These are phyloP conservation scores for Microplitis demolitor DNA, from an alignment of 1,140 invertebrate species.

Conservation along the genomic window DNA sequence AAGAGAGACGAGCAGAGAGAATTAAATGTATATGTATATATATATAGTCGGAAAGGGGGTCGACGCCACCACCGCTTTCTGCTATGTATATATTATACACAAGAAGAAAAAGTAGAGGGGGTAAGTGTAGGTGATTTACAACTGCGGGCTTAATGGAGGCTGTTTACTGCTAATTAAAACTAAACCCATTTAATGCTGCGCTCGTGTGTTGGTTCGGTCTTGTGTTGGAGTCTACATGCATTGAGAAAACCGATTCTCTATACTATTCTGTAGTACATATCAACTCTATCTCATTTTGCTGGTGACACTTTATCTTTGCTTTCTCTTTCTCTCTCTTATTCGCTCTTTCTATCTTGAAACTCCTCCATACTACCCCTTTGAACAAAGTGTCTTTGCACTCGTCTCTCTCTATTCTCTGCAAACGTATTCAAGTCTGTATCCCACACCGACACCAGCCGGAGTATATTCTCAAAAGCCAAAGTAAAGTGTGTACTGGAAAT, in stretches of 20 bases:
- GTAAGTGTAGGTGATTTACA: slow-evolving; percentile 55
- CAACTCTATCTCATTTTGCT: not conserved
- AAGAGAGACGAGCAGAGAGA: not conserved
- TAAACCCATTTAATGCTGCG: slow-evolving; percentile 50
- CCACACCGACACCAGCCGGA: too few species aligned
- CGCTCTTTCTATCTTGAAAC: not conserved
- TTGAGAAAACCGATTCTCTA: slow-evolving; percentile 40
- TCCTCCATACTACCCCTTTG: not conserved
- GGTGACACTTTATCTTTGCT: not conserved
- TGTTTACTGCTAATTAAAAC: slow-evolving; percentile 61
- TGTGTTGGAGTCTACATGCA: too few species aligned
- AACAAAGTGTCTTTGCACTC: not conserved
- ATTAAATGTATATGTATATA: not conserved
- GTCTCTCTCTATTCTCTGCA: not conserved
- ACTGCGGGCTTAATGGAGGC: slow-evolving; percentile 53
- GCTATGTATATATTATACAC: slow-evolving; percentile 2
- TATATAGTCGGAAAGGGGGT: not conserved
- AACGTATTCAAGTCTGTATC: not conserved
- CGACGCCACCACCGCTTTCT: not conserved
- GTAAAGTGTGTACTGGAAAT: slow-evolving; percentile 4
- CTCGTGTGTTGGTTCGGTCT: not conserved
- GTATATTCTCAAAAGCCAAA: too few species aligned
- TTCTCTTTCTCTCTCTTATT: not conserved
- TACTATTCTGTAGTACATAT: not conserved
- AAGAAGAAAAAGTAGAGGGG: slow-evolving; percentile 27